A percentile compares a stretch with the other conserved stretches of the same genome.
Conservation (phyloP, 2,888 invertebrate species). For the Tetramorium bicarinatum region DNA sequence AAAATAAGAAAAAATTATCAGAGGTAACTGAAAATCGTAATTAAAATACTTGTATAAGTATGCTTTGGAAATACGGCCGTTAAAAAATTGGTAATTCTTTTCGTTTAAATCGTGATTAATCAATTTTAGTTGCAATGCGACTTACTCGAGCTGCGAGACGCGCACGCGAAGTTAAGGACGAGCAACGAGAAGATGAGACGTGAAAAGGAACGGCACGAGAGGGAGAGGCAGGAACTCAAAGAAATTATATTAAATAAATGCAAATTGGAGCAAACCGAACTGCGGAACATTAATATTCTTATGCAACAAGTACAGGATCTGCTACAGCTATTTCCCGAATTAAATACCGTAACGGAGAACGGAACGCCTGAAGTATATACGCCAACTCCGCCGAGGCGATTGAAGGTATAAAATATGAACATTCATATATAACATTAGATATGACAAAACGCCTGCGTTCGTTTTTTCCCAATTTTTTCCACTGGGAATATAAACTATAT, state of each 20-base stretch:
- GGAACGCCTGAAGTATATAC: constrained; percentile 87
- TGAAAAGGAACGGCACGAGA: constrained; percentile 95
- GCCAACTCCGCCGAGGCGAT: constrained; percentile 91
- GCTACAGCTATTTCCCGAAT: constrained; percentile 92
- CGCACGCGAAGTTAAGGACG: constrained; percentile 96
- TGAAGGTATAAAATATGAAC: constrained; percentile 86
- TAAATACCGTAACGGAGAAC: constrained; percentile 87
- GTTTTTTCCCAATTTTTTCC: too few relatives aligned
- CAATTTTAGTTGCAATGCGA: constrained; percentile 92
- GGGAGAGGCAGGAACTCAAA: constrained; percentile 90
- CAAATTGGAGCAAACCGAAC: constrained; percentile 89
- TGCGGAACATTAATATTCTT: constrained; percentile 91
- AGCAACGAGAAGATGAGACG: constrained; percentile 96
- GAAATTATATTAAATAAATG: constrained; percentile 87
- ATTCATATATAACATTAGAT: constrained; percentile 13
- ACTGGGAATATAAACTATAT: too few relatives aligned
- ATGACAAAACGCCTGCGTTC: too few relatives aligned
- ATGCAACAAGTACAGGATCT: constrained; percentile 93
- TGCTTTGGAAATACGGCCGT: background rate
- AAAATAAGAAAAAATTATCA: constrained; percentile 93
- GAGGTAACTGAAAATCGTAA: constrained; percentile 83
- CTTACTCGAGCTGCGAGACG: constrained; percentile 94
- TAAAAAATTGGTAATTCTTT: constrained; percentile 11
- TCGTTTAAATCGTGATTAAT: background rate
- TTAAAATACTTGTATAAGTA: background rate